phyloP scores from a whole-genome alignment of 2,113 vertebrate genomes.

The Onychostruthus taczanowskii region DNA sequence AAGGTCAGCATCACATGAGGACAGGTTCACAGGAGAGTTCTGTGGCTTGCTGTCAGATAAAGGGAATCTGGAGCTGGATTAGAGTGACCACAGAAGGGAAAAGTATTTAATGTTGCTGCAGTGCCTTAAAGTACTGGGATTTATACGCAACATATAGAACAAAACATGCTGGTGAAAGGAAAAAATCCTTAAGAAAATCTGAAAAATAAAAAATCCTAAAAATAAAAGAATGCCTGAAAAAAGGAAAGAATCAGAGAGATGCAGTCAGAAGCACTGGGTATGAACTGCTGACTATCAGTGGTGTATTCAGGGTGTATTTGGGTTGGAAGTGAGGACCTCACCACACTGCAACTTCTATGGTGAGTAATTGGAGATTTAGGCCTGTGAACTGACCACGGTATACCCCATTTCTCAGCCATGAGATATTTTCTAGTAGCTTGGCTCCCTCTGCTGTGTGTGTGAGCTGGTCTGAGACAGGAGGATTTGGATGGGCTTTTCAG shows the following conservation, averaged over 20 bases:
- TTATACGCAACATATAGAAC: background rate
- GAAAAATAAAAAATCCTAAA: background rate
- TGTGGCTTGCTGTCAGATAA: background rate
- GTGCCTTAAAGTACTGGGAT: background rate
- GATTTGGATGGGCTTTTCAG: background rate
- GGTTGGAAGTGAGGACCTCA: background rate
- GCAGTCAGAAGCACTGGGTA: background rate
- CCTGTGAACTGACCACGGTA: background rate
- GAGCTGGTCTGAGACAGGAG: background rate
- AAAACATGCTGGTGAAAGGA: background rate
- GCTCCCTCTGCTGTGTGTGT: constrained; percentile 26
- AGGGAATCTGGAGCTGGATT: background rate
- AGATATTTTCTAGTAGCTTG: background rate
- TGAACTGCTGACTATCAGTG: background rate
- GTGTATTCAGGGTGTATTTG: background rate
- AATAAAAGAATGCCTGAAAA: background rate
- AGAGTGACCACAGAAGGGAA: background rate
- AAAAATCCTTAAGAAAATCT: background rate
- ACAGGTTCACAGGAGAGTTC: background rate
- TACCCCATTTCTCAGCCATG: background rate
- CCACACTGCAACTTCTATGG: background rate
- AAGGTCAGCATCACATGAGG: background rate
- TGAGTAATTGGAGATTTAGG: rapidly evolving
- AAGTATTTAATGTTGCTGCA: background rate
- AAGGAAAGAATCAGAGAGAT: background rate